phyloP scores from a whole-genome alignment of 2,888 invertebrate species.

The Zygaena filipendulae region DNA sequence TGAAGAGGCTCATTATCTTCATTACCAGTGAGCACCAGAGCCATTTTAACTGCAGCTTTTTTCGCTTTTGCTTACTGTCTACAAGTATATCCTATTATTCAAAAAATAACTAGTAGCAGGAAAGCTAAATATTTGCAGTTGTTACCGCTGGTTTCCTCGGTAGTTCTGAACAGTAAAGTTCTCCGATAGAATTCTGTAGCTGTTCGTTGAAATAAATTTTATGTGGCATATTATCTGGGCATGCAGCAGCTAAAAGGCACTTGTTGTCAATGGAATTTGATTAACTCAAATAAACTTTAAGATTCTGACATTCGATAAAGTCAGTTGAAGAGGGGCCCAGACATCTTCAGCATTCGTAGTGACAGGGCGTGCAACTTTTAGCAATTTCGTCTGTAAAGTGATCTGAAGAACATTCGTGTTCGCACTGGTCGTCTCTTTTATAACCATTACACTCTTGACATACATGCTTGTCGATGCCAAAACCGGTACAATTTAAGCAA shows the following conservation, averaged over 20 bases:
- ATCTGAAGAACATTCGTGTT: slow-evolving; percentile 87
- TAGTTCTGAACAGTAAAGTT: slow-evolving; percentile 82
- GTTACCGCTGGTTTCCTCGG: slow-evolving; percentile 51
- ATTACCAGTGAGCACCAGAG: slow-evolving; percentile 88
- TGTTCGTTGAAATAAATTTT: slow-evolving; percentile 80
- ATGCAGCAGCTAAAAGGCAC: slow-evolving; percentile 87
- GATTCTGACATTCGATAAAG: slow-evolving; percentile 82
- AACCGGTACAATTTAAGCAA: slow-evolving; percentile 89
- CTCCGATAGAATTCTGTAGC: slow-evolving; percentile 68
- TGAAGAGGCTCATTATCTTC: slow-evolving; percentile 92
- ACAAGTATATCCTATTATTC: slow-evolving; percentile 70
- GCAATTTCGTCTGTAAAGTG: slow-evolving; percentile 82
- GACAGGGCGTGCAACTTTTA: slow-evolving; percentile 80
- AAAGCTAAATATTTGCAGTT: slow-evolving; percentile 54
- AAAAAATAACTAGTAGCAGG: slow-evolving; percentile 63
- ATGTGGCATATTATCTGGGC: slow-evolving; percentile 82
- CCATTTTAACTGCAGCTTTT: slow-evolving; percentile 92
- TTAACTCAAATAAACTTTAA: slow-evolving; percentile 74
- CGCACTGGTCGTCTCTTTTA: slow-evolving; percentile 89
- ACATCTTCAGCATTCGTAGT: slow-evolving; percentile 87
- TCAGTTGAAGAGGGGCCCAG: slow-evolving; percentile 79
- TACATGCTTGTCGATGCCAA: slow-evolving; percentile 86
- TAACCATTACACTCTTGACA: slow-evolving; percentile 90
- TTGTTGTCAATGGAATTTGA: slow-evolving; percentile 59
- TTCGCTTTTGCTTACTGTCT: slow-evolving; percentile 85